phyloP scores from a whole-genome alignment of 2,113 vertebrate species.

The Hypanus sabinus region DNA sequence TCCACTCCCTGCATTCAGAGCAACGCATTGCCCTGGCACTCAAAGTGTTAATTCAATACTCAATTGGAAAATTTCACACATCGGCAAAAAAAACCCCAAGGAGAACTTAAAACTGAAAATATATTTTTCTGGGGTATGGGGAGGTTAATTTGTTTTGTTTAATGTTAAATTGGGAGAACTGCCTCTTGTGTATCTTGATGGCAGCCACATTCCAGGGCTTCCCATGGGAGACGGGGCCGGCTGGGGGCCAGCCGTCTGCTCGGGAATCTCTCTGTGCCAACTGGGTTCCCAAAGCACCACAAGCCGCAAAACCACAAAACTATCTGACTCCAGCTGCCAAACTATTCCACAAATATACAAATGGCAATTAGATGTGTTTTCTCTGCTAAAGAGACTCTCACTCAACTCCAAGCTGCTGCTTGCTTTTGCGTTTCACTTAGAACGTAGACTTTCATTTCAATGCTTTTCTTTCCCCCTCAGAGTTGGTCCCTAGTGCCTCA shows the following conservation, averaged over 20 bases:
- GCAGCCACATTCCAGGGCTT: slow-evolving; percentile 6
- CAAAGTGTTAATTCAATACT: background rate
- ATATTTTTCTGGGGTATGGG: background rate
- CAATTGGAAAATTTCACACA: background rate
- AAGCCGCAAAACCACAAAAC: slow-evolving; percentile 29
- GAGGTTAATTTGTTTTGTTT: background rate
- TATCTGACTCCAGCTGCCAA: slow-evolving; percentile 5
- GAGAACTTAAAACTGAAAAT: background rate
- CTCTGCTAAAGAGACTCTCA: slow-evolving; percentile 11
- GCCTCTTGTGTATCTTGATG: slow-evolving; percentile 19
- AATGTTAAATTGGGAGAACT: slow-evolving; percentile 20
- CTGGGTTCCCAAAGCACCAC: slow-evolving; percentile 9
- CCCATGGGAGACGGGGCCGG: background rate
- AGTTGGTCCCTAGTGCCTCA: background rate
- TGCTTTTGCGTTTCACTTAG: background rate
- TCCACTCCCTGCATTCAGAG: too few relatives aligned
- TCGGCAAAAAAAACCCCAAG: background rate
- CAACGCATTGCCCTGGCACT: background rate
- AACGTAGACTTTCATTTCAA: background rate
- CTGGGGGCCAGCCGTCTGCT: background rate
- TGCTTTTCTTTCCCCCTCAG: background rate
- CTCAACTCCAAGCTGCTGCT: background rate
- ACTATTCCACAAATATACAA: slow-evolving; percentile 32
- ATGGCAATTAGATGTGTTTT: slow-evolving; percentile 29
- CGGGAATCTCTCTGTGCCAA: background rate